phyloP scores from a whole-genome alignment of 1,140 invertebrate species.

The Rhyzopertha dominica region DNA sequence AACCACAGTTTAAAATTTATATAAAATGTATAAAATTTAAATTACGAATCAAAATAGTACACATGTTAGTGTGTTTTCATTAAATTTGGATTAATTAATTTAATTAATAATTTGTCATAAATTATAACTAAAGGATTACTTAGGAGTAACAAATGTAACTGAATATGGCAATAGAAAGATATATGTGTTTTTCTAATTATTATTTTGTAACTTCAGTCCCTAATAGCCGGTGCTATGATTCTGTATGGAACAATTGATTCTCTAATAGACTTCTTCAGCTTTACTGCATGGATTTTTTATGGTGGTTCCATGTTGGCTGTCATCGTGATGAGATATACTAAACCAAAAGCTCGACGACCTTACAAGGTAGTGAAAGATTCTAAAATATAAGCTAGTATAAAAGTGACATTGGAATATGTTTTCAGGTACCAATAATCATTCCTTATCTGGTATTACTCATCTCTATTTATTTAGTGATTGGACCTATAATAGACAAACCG shows the following conservation, averaged over 20 bases:
- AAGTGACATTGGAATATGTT: constrained; percentile 1
- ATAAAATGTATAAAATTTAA: too few species aligned
- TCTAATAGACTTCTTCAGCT: constrained; percentile 93
- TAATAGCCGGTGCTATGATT: constrained; percentile 77
- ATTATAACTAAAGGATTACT: too few species aligned
- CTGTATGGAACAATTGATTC: constrained; percentile 83
- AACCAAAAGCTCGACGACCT: constrained; percentile 79
- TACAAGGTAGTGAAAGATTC: constrained; percentile 63
- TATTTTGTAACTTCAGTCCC: constrained; percentile 52
- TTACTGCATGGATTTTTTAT: constrained; percentile 94
- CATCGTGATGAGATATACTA: constrained; percentile 81
- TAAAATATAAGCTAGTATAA: neutral
- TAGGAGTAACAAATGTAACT: too few species aligned
- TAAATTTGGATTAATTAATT: too few species aligned
- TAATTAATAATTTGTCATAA: too few species aligned
- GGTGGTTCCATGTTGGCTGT: constrained; percentile 83
- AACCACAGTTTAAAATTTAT: too few species aligned
- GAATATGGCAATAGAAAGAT: too few species aligned
- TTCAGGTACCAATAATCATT: constrained; percentile 83
- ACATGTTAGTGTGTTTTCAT: too few species aligned
- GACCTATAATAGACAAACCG: constrained; percentile 88
- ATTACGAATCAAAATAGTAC: too few species aligned
- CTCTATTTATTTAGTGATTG: constrained; percentile 86
- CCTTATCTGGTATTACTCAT: constrained; percentile 82
- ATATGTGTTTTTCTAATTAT: too few species aligned